Conservation (phyloP, 2,113 vertebrate species). For the Lontra canadensis region DNA sequence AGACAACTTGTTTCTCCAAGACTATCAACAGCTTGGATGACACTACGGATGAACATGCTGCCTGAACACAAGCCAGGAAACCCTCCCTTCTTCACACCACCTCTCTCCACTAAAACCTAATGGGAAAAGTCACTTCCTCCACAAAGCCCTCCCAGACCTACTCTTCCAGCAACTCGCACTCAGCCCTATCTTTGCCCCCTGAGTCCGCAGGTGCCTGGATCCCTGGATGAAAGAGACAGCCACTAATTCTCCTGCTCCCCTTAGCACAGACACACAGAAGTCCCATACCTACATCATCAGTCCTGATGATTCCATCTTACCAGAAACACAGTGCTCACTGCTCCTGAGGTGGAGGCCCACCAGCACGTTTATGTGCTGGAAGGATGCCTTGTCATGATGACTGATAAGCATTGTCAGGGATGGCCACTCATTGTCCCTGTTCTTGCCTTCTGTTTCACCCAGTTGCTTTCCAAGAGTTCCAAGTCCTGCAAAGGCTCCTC, state of each 20-base stretch:
- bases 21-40: neutral
- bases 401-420: rapidly evolving
- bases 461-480: neutral
- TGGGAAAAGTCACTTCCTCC: neutral
- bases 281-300: rapidly evolving
- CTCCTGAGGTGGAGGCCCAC: neutral
- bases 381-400: neutral
- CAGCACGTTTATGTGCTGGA: neutral
- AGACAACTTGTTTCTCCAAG: neutral
- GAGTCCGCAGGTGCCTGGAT: neutral
- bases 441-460: neutral
- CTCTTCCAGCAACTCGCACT: neutral
- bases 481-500: neutral
- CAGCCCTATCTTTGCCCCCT: neutral
- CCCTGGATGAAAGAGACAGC: neutral
- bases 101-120: neutral
- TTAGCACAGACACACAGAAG: neutral
- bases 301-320: neutral
- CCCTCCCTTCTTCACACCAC: neutral
- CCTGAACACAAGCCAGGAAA: neutral
- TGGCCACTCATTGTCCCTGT: neutral
- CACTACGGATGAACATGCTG: no score
- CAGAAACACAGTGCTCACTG: neutral
- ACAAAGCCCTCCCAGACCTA: neutral
- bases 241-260: neutral